Evolutionary conservation across 2,888 invertebrate species (phyloP), one percentile per base, ranked within the genome.

Genomic region (Thymelicus acteon): DNA sequence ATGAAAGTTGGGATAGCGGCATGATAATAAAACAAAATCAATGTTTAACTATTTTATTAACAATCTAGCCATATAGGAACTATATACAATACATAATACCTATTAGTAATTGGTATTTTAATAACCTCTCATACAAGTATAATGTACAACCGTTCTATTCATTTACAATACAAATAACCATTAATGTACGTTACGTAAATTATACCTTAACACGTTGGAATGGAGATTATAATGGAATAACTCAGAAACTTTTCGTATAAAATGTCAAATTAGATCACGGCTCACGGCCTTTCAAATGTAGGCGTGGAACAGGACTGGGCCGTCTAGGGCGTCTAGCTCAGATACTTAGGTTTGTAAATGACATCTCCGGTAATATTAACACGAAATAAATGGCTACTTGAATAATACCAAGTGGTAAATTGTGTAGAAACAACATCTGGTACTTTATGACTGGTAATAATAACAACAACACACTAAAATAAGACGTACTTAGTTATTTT

Each of bases 191-290:
- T n/a, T n/a, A n/a, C n/a, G n/a, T n/a, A 44, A 44, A 44, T 12
- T 44, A 44, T 8, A 12, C 12, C 44, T 2, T 44, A 44, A 10
- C 44, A 10, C 8, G 4, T 12, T 44, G 44, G 8, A 44, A 44
- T 3, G 12, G 44, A 44, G 44, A 0, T 44, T 12, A 44, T 10
- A 44, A 44, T 44, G 3, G 44, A 12, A 10, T 44, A 44, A 44
- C 12, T 12, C n/a, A n/a, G 12, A 0, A 44, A 12, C 31, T 63
- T 63, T 39, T 37, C 8, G 39, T 15, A 58, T 58, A 60, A 60
- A n/a, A 15, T 15, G 5, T 5, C 13, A 13, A 67, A 61, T 44
- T 67, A 67, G 67, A 67, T 67, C 67, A 67, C n/a, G 67, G 61
- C 67, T 61, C 13, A 61, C 54, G 44, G 13, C 67, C 67, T 67